Evolutionary conservation across 2,797 vertebrate genomes (phyloP), one percentile per base, ranked within the genome.

Genomic region (Pempheris klunzingeri): DNA sequence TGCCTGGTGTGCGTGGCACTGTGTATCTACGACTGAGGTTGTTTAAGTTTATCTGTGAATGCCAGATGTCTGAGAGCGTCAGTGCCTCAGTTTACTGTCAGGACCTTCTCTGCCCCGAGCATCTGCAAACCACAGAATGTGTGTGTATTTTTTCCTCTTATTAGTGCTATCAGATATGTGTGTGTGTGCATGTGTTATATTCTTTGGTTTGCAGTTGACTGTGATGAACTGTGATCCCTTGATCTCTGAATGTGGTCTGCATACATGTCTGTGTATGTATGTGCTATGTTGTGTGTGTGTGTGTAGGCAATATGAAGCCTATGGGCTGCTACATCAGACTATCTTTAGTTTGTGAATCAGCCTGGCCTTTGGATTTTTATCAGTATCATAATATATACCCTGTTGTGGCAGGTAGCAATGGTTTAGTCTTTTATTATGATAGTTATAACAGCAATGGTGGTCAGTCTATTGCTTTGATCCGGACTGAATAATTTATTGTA

Each of bases 21-120:
- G 61, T 32, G 50, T 54, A 52, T 77, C 60, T 58, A 46, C 14
- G 52, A 54, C 62, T 9, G 20, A 44, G 65, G 52, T 46, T 69
- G 74, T 77, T 71, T 13, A 38, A 69, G 58, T 82, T 82, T 67
- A 81, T 84, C 71, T 78, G n/a, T 77, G 74, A 49, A 50, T 4
- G 34, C 79, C 85, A 83, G 71, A 87, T 80, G 85, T 83, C 22
- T 65, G 62, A 65, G 46, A 68, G 54, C 26, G n/a, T 53, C 66
- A 47, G 65, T 68, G 62, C 53, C 5, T 68, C 61, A 18, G 62
- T 73, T 53, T 78, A 63, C 60, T 68, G 72, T 80, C 70, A 80
- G 63, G 57, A 55, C 26, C 54, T 18, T 75, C 59, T 60, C 24
- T 46, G 74, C 43, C 38, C 38, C 1, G 57, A 62, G 70, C 72